These are phyloP conservation scores for Clarias gariepinus DNA, from an alignment of 2,113 vertebrate genomes.

Conservation along the genomic window DNA sequence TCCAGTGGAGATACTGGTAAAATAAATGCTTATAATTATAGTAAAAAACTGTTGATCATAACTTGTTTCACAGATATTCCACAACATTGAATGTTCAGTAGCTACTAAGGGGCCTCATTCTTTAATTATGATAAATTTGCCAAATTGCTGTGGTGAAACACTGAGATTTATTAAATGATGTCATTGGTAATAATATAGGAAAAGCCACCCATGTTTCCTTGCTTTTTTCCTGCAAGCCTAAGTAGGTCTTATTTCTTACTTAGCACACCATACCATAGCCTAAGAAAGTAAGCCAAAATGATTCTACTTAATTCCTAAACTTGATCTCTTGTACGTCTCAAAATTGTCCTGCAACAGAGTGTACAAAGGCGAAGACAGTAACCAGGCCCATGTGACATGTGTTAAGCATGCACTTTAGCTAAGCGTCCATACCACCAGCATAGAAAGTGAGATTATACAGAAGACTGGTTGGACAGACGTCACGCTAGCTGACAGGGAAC, in stretches of 20 bases:
- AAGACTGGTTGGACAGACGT: not conserved
- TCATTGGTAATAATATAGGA: not conserved
- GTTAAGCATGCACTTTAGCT: not conserved
- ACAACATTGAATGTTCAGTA: not conserved
- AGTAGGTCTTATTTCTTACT: not conserved
- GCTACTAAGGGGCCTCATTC: not conserved
- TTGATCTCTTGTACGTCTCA: slow-evolving; percentile 4
- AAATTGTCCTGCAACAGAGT: slow-evolving; percentile 3
- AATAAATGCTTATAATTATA: not conserved
- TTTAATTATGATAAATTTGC: not conserved
- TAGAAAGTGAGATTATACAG: slow-evolving; percentile 24
- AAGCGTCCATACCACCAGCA: not conserved
- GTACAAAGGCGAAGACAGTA: not conserved
- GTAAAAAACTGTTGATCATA: not conserved
- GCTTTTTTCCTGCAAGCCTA: not conserved
- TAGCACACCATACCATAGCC: not conserved
- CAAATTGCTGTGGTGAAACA: not conserved
- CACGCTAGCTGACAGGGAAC: not conserved
- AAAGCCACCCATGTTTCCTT: not conserved
- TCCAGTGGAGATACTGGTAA: not conserved
- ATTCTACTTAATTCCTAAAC: slow-evolving; percentile 13
- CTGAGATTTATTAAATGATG: not conserved
- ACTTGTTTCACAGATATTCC: not conserved
- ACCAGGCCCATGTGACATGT: not conserved
- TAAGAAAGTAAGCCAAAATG: slow-evolving; percentile 6